Conservation (phyloP, 2,797 vertebrate species). For the Pseudochaenichthys georgianus region DNA sequence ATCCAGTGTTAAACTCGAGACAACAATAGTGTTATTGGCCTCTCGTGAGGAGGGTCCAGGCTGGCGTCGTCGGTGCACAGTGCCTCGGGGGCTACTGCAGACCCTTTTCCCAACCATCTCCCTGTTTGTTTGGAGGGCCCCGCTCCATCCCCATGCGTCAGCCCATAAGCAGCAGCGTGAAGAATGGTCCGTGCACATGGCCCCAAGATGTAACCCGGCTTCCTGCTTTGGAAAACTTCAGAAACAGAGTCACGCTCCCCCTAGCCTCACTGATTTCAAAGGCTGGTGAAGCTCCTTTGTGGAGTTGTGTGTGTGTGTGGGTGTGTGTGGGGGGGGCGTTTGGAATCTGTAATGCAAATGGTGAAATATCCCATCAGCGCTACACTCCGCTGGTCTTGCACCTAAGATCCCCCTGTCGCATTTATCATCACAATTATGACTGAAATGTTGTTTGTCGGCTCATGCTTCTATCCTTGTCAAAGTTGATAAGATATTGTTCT, state of each 20-base stretch:
- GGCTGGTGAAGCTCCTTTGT: constrained; percentile 57
- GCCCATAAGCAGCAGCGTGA: constrained; percentile 43
- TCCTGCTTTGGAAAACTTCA: constrained; percentile 60
- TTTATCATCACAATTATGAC: constrained; percentile 30
- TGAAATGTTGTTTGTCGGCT: constrained; percentile 35
- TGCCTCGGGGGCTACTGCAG: constrained; percentile 54
- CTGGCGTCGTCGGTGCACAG: constrained; percentile 49
- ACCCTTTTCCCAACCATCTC: constrained; percentile 30
- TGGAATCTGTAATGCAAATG: constrained; percentile 60
- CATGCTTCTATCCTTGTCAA: constrained; percentile 67
- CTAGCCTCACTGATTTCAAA: constrained; percentile 65
- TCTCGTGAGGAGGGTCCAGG: constrained; percentile 38
- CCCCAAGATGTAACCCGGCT: constrained; percentile 76
- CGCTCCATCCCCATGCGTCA: constrained; percentile 37
- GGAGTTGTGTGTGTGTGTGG: constrained; percentile 16
- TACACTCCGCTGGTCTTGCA: constrained; percentile 45
- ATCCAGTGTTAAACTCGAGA: constrained; percentile 28
- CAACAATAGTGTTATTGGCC: constrained; percentile 9
- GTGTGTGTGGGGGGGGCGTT: background rate
- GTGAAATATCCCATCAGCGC: constrained; percentile 44
- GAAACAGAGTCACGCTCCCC: constrained; percentile 62
- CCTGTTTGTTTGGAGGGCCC: constrained; percentile 66
- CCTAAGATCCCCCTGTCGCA: constrained; percentile 28
- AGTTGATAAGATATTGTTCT: constrained; percentile 65
- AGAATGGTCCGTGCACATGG: constrained; percentile 71